Evolutionary conservation across 2,888 invertebrate genomes (phyloP), one percentile per base, ranked within the genome.

Genomic region (Willowsia nigromaculata): DNA sequence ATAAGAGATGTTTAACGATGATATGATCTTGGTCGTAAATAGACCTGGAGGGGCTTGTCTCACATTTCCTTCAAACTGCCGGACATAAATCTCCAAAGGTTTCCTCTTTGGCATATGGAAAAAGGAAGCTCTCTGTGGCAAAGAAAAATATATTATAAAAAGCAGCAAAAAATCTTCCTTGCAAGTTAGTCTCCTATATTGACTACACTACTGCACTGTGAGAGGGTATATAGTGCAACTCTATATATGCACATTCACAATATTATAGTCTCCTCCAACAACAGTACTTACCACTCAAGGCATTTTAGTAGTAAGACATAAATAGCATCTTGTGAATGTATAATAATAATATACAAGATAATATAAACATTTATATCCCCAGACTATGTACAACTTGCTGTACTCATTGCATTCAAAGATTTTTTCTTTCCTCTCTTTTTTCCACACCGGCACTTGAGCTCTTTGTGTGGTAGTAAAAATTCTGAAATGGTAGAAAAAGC

Each of bases 21-120:
- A 87, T 87, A 87, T 87, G 86, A 87, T 87, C 86, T 87, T 71
- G 71, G 86, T 87, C 86, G 86, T 87, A 87, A 87, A 87, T 87
- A 87, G 86, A 87, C 86, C 86, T 87, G 86, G 86, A 87, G 86
- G 86, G 86, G 86, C 88, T 85, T 90, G 90, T 90, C 90, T 90
- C 90, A 88, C 90, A 90, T 90, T 90, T 90, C 90, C 90, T 90
- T 90, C 90, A 90, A 90, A 88, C 90, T 85, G 90, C 88, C 90
- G 90, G 90, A 88, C 90, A 90, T 90, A 90, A 90, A 90, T 90
- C 90, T 90, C 88, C 86, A 87, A 87, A 87, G 86, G 86, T 87
- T 87, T 87, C 81, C 86, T 87, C 86, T 87, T 87, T 87, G 86
- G 86, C 86, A 87, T 87, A 87, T 87, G 86, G 86, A 87, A 87